Percentiles rank a stretch among this genome's conserved stretches.
phyloP scores from a whole-genome alignment of 2,888 invertebrate species.

The Leucania comma region DNA sequence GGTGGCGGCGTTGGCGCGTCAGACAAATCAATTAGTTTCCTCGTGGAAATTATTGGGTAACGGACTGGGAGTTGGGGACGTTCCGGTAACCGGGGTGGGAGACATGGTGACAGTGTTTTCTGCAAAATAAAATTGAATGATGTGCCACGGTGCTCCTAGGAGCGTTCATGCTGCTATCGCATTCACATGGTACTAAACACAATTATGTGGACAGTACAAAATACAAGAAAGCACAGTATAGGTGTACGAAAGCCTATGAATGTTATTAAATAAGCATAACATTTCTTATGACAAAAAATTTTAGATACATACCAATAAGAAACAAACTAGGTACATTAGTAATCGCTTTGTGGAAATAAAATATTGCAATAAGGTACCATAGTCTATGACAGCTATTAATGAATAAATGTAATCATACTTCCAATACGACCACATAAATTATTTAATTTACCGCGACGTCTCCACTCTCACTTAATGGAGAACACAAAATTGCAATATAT shows the following conservation, averaged over 20 bases:
- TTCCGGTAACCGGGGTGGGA: conserved; percentile 87
- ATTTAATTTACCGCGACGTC: conserved; percentile 1
- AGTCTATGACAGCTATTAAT: conserved; percentile 44
- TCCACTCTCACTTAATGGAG: not conserved
- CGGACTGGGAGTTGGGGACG: conserved; percentile 85
- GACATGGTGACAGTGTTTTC: conserved; percentile 86
- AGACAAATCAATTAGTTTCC: conserved; percentile 84
- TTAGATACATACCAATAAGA: conserved; percentile 54
- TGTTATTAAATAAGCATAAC: conserved; percentile 50
- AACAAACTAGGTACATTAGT: conserved; percentile 21
- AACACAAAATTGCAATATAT: conserved; percentile 24
- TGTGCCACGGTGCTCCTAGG: conserved; percentile 87
- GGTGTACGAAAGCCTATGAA: conserved; percentile 56
- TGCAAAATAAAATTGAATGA: conserved; percentile 88
- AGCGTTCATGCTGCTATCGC: conserved; percentile 79
- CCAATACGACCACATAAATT: conserved; percentile 49
- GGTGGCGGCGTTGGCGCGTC: conserved; percentile 87
- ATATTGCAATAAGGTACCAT: conserved; percentile 56
- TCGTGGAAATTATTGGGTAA: conserved; percentile 87
- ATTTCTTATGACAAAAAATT: conserved; percentile 42
- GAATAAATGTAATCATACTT: conserved; percentile 45
- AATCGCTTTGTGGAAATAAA: conserved; percentile 12
- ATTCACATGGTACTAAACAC: conserved; percentile 72
- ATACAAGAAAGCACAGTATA: conserved; percentile 64
- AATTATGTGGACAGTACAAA: conserved; percentile 62